Evolutionary conservation across 2,113 vertebrate genomes (phyloP).

Genomic region (Excalfactoria chinensis): DNA sequence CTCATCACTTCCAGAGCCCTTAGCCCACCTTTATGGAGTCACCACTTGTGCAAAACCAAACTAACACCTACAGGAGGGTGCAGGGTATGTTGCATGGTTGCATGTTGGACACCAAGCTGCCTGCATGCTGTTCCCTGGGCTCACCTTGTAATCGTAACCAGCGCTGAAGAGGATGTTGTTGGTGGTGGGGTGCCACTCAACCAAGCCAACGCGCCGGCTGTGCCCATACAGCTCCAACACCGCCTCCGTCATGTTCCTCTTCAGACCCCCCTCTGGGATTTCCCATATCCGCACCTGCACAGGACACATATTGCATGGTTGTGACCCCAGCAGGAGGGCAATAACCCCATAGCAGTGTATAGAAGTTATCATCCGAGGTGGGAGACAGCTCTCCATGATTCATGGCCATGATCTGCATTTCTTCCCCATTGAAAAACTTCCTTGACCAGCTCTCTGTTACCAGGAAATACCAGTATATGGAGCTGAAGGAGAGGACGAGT

Average conservation of each 20-base stretch:
- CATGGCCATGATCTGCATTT: not conserved
- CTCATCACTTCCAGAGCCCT: not conserved
- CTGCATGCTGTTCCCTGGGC: accelerated
- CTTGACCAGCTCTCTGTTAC: not conserved
- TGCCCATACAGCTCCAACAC: slow-evolving; percentile 95
- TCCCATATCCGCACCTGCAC: slow-evolving; percentile 95
- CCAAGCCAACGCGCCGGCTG: slow-evolving; percentile 93
- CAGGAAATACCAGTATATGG: not conserved
- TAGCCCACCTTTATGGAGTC: too few relatives aligned
- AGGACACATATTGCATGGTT: accelerated
- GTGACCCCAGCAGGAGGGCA: not conserved
- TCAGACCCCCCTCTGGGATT: slow-evolving; percentile 92
- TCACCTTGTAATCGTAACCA: slow-evolving; percentile 97
- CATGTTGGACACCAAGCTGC: accelerated
- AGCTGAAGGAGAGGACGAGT: not conserved
- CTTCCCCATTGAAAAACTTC: not conserved
- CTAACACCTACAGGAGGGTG: accelerated
- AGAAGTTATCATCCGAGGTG: not conserved
- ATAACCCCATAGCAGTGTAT: accelerated
- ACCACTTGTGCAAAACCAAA: not conserved
- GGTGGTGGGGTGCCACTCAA: slow-evolving; percentile 97
- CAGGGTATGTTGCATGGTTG: accelerated
- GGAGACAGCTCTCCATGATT: not conserved
- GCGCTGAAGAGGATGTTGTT: slow-evolving; percentile 97
- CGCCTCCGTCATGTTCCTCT: slow-evolving; percentile 90